phyloP scores from a whole-genome alignment of 2,113 vertebrate genomes.

The Sander lucioperca region DNA sequence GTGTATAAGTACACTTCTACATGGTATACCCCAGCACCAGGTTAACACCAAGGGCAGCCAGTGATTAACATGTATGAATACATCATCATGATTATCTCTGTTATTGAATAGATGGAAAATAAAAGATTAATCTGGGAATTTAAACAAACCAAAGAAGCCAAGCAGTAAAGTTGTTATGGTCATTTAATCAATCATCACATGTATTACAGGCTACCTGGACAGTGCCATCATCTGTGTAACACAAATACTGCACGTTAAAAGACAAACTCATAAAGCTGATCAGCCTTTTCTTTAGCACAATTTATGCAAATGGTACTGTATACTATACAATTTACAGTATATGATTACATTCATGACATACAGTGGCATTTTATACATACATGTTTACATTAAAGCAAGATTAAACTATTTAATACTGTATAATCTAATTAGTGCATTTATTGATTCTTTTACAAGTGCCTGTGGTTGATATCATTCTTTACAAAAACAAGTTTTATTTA shows the following conservation, averaged over 20 bases:
- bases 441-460: background rate
- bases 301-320: background rate
- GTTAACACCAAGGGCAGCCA: conserved; percentile 18
- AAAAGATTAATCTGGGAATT: background rate
- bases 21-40: conserved; percentile 10
- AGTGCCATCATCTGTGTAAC: conserved; percentile 48
- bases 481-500: conserved; percentile 31
- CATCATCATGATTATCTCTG: background rate
- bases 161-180: background rate
- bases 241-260: conserved; percentile 45
- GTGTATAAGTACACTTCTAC: conserved; percentile 48
- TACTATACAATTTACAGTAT: conserved; percentile 11
- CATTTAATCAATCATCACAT: conserved; percentile 52
- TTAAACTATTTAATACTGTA: background rate
- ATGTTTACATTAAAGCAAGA: conserved; percentile 22
- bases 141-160: conserved; percentile 18
- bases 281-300: background rate
- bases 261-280: background rate
- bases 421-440: background rate
- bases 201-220: conserved; percentile 30
- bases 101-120: background rate
- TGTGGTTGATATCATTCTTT: conserved; percentile 18
- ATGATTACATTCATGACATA: conserved; percentile 4
- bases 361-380: conserved; percentile 8
- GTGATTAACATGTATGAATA: background rate